Evolutionary conservation across 2,888 invertebrate genomes (phyloP).

Genomic region (Scaeva pyrastri): DNA sequence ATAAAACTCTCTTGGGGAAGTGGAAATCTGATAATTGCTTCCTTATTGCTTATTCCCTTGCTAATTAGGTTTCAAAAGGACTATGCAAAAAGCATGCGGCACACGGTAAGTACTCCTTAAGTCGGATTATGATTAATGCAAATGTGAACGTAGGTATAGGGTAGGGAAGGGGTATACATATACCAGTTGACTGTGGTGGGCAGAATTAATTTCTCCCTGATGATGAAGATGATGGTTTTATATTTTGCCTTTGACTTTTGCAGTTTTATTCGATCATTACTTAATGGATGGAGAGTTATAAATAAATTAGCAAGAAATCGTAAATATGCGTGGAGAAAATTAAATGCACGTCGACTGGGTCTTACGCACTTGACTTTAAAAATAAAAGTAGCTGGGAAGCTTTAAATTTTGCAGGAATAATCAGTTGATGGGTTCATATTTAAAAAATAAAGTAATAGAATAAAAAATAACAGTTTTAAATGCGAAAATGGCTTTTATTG

Average conservation of each 20-base stretch:
- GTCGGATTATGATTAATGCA: slow-evolving; percentile 52
- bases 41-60: slow-evolving; percentile 35
- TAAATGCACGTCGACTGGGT: no score
- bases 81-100: background rate
- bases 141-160: slow-evolving; percentile 12
- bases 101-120: background rate
- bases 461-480: no score
- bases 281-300: slow-evolving; percentile 30
- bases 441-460: no score
- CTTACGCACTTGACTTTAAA: no score
- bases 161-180: no score
- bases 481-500: no score
- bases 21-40: slow-evolving; percentile 61
- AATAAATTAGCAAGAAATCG: no score
- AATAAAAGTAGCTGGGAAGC: no score
- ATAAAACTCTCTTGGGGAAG: slow-evolving; percentile 30
- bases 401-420: no score
- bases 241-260: slow-evolving; percentile 29
- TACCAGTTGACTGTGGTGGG: background rate
- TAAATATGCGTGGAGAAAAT: no score
- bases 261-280: slow-evolving; percentile 8
- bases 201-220: slow-evolving; percentile 22
- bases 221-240: slow-evolving; percentile 8
- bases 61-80: slow-evolving; percentile 46
- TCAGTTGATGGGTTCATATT: no score